phyloP scores from a whole-genome alignment of 2,797 vertebrate genomes.

The Threskiornis aethiopicus region DNA sequence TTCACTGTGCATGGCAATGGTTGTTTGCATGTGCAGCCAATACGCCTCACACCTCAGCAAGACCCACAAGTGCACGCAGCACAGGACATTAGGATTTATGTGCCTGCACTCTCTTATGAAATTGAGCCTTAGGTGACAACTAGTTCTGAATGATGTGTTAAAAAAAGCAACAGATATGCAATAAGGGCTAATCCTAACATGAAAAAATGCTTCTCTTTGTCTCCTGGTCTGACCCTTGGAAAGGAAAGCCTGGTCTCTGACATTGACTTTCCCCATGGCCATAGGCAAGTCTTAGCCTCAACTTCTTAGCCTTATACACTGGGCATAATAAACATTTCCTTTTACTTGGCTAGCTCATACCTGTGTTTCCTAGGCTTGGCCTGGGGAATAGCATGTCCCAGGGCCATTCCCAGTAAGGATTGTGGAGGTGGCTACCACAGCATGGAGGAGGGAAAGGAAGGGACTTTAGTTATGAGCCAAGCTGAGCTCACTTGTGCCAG shows the following conservation, averaged over 20 bases:
- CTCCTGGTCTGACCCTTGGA: background rate
- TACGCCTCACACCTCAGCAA: background rate
- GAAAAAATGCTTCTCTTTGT: background rate
- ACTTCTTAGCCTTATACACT: background rate
- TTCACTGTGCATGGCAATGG: background rate
- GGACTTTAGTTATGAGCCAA: background rate
- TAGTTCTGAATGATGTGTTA: background rate
- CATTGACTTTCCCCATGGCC: background rate
- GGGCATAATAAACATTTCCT: background rate
- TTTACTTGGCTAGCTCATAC: background rate
- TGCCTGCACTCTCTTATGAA: background rate
- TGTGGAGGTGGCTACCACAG: background rate
- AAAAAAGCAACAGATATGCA: background rate
- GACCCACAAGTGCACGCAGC: background rate
- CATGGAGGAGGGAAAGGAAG: background rate
- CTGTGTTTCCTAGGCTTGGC: background rate
- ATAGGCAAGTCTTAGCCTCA: background rate
- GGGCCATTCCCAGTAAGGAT: background rate
- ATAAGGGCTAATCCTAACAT: background rate
- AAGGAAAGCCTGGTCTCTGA: background rate
- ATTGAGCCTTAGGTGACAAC: background rate
- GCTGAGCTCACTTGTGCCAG: background rate
- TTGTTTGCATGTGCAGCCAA: background rate
- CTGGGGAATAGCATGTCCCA: background rate
- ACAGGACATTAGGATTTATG: background rate